These are phyloP conservation scores for Campylorhamphus procurvoides DNA, from an alignment of 2,113 vertebrate genomes.

Conservation along the genomic window DNA sequence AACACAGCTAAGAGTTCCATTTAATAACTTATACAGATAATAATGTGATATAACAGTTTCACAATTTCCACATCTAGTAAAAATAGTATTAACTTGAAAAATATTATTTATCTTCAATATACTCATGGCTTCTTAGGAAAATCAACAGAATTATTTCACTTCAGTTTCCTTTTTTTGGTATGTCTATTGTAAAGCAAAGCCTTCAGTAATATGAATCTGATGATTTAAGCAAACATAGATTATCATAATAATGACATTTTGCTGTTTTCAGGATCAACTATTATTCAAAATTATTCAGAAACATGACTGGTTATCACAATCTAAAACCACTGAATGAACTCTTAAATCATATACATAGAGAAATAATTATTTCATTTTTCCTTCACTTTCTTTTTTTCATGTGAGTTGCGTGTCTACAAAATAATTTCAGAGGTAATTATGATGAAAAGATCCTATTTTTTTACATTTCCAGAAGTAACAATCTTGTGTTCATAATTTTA, in stretches of 20 bases:
- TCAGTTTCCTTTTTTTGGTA: background rate
- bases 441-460: background rate
- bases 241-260: background rate
- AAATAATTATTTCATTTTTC: background rate
- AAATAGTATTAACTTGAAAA: background rate
- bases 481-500: background rate
- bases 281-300: background rate
- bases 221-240: background rate
- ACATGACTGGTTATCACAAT: background rate
- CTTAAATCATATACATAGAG: background rate
- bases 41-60: background rate
- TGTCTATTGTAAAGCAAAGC: background rate
- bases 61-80: background rate
- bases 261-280: background rate
- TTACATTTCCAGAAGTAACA: background rate
- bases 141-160: background rate
- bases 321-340: background rate
- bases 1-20: background rate
- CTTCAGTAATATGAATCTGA: background rate
- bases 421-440: background rate
- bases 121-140: background rate
- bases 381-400: background rate
- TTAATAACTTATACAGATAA: background rate
- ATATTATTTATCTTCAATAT: background rate
- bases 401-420: background rate